Base-by-base conservation (phyloP, 2,113 vertebrate species). In the Spilogale gracilis region DNA sequence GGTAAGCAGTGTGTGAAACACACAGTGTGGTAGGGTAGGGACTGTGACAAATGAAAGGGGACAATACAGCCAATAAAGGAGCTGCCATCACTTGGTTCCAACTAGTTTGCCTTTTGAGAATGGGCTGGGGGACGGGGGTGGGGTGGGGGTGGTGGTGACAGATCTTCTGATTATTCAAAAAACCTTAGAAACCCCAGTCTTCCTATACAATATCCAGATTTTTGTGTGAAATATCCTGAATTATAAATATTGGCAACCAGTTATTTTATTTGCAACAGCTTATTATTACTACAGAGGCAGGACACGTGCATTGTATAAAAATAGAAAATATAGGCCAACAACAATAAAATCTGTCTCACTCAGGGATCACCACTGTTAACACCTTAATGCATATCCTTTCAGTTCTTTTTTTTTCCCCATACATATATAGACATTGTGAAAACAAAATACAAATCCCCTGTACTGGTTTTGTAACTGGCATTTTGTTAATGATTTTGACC, bases 201-300 rank as follows among this genome's bases (percentile, higher is more conserved):
- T 84, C 32, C n/a, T 58, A 38, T 65, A 52, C 14, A 71, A 71
- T 87, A 65, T 54, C 27, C 18, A 60, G 81, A 93, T 82, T 83
- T 95, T 90, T 92, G 58, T 91, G 87, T 80, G 86, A 95, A 83
- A 73, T 91, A 45, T 93, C 92, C 45, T 61, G 48, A 93, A 73
- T 52, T 87, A 18, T 87, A 50, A 93, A 74, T 85, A 52, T 58
- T 86, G 60, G 52, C 79, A 94, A 82, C 48, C 61, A 90, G 81
- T 73, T 67, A 85, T 73, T 94, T 97, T 96, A 94, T 91, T 91
- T 38, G 2, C 63, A 92, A 96, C n/a, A 86, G 48, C 16, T 92
- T 85, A 52, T 78, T 83, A 18, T 45, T 52, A 92, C 63, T 61
- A 82, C 48, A 65, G 73, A 94, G 48, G 60, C 60, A 86, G 45